A percentile compares a stretch with the other conserved stretches of the same genome.
Conservation (phyloP, 2,797 vertebrate species). For the Tragopan temminckii region DNA sequence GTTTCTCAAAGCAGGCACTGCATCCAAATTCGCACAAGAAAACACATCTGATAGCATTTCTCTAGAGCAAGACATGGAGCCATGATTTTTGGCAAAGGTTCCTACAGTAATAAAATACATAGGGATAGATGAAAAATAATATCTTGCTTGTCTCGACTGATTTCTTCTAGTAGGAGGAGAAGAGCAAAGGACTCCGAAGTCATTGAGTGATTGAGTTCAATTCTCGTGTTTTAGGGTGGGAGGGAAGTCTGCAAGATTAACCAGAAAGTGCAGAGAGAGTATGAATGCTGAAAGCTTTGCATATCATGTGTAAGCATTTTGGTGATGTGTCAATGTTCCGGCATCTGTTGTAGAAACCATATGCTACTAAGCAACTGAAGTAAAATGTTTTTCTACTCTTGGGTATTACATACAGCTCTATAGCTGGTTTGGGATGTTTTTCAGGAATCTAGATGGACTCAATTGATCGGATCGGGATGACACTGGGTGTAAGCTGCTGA, state of each 20-base stretch:
- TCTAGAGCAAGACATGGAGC: neutral
- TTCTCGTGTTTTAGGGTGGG: neutral
- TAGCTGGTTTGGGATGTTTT: neutral
- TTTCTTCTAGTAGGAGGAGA: neutral
- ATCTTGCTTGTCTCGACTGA: neutral
- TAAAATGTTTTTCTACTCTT: conserved; percentile 47
- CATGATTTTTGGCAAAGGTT: neutral
- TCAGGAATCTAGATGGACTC: neutral
- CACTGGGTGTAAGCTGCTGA: neutral
- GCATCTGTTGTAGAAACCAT: conserved; percentile 54
- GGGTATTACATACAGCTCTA: neutral
- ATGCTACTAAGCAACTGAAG: conserved; percentile 49
- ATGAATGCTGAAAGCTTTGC: neutral
- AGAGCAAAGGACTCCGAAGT: neutral
- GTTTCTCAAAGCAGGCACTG: neutral
- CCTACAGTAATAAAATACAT: neutral
- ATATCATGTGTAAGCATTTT: neutral
- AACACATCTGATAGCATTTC: neutral
- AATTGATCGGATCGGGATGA: neutral
- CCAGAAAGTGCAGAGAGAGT: neutral
- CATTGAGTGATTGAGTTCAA: neutral
- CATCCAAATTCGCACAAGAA: neutral
- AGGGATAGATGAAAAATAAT: neutral
- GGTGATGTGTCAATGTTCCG: conserved; percentile 12
- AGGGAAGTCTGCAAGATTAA: neutral